These are phyloP conservation scores for Xiphias gladius DNA, from an alignment of 2,113 vertebrate genomes.

Conservation along the genomic window DNA sequence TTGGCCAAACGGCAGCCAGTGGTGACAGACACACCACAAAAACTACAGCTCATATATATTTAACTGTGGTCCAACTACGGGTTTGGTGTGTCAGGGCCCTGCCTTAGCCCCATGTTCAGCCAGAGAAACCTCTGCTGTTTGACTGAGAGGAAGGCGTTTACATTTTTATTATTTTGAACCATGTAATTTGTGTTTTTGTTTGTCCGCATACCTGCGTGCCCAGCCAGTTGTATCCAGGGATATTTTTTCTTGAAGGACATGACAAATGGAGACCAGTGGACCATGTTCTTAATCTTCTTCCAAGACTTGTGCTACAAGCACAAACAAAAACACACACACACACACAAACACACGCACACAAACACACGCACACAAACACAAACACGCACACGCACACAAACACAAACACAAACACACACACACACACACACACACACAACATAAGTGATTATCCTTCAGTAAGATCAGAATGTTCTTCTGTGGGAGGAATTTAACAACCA, in stretches of 20 bases:
- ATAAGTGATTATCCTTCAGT: background rate
- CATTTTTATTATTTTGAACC: background rate
- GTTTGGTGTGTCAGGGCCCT: background rate
- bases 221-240: constrained; percentile 98
- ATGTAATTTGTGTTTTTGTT: background rate
- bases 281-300: constrained; percentile 99
- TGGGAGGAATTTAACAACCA: constrained; percentile 1
- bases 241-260: constrained; percentile 99
- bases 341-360: constrained; percentile 44
- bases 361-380: constrained; percentile 43
- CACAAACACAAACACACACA: too few relatives aligned
- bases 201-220: constrained; percentile 90
- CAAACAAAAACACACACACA: constrained; percentile 52
- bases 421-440: constrained; percentile 42
- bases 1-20: too few relatives aligned
- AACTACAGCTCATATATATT: background rate
- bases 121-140: background rate
- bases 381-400: constrained; percentile 40
- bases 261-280: constrained; percentile 98
- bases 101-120: background rate
- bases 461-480: background rate
- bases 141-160: background rate
- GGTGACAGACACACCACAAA: background rate
- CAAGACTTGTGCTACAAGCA: constrained; percentile 94
- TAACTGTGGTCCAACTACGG: background rate